Percentiles rank a stretch among this genome's conserved stretches.
Conservation (phyloP, 2,113 vertebrate species). For the Psophia crepitans region DNA sequence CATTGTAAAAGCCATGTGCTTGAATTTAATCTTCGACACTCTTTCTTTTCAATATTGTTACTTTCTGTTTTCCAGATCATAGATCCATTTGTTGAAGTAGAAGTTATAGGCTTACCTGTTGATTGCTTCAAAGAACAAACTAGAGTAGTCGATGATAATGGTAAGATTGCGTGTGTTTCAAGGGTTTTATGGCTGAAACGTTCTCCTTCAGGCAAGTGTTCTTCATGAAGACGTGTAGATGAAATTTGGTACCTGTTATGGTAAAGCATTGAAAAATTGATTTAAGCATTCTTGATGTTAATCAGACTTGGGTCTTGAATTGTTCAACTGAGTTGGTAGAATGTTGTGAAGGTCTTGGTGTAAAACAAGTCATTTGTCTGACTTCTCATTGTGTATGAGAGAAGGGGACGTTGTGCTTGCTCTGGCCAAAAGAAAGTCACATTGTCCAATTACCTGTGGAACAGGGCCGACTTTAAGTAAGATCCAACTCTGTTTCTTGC, state of each 20-base stretch:
- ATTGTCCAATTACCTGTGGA: neutral
- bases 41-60: neutral
- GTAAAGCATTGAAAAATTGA: neutral
- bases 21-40: neutral
- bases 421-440: neutral
- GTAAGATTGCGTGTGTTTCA: slow-evolving; percentile 69
- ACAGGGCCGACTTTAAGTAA: neutral
- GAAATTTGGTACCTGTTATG: neutral
- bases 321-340: neutral
- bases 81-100: slow-evolving; percentile 98
- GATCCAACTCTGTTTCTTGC: neutral
- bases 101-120: slow-evolving; percentile 91
- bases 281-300: neutral
- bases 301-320: neutral
- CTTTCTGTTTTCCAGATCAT: slow-evolving; percentile 84
- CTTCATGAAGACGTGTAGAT: neutral
- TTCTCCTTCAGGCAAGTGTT: neutral
- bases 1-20: neutral
- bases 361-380: neutral
- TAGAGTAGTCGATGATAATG: slow-evolving; percentile 94
- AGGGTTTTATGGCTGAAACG: neutral
- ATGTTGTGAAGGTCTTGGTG: neutral
- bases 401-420: neutral
- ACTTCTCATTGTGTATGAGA: neutral
- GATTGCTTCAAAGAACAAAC: slow-evolving; percentile 97